Percentiles rank a stretch among this genome's conserved stretches.
phyloP scores from a whole-genome alignment of 2,888 invertebrate species.

The Euproctis similis region DNA sequence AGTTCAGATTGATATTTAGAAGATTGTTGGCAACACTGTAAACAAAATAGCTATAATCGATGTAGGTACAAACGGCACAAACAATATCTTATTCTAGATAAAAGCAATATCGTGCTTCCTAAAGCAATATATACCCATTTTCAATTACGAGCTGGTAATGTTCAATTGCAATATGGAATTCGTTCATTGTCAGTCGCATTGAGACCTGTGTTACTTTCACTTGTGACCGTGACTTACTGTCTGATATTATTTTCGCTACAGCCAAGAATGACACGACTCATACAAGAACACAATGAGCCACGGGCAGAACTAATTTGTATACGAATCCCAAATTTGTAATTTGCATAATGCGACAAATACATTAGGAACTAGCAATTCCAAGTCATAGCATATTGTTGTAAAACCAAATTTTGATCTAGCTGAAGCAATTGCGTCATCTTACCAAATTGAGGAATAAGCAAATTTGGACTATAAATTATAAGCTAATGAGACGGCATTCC shows the following conservation, averaged over 20 bases:
- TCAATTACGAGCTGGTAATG: conserved; percentile 4
- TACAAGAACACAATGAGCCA: conserved; percentile 5
- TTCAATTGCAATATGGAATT: conserved; percentile 7
- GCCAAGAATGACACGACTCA: conserved; percentile 1
- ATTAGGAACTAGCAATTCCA: conserved; percentile 21
- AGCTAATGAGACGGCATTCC: conserved; percentile 16
- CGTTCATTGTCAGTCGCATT: conserved; percentile 4
- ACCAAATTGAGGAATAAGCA: conserved; percentile 13
- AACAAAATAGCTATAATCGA: too few relatives aligned
- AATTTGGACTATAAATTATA: conserved; percentile 10
- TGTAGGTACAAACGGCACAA: too few relatives aligned
- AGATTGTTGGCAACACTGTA: too few relatives aligned
- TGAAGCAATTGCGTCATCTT: conserved; percentile 17
- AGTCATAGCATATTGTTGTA: conserved; percentile 17
- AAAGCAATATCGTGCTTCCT: too few relatives aligned
- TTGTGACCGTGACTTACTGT: conserved; percentile 6
- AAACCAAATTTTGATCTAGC: conserved; percentile 10
- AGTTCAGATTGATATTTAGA: too few relatives aligned
- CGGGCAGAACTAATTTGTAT: conserved; percentile 7
- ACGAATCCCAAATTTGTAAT: conserved; percentile 8
- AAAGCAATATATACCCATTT: background rate
- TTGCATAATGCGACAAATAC: conserved; percentile 10
- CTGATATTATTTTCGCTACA: conserved; percentile 2
- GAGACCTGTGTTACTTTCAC: conserved; percentile 1
- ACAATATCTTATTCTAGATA: too few relatives aligned